A percentile compares a stretch with the other conserved stretches of the same genome.
Conservation (phyloP, 1,140 invertebrate species). For the Aphelenchoides avenae region DNA sequence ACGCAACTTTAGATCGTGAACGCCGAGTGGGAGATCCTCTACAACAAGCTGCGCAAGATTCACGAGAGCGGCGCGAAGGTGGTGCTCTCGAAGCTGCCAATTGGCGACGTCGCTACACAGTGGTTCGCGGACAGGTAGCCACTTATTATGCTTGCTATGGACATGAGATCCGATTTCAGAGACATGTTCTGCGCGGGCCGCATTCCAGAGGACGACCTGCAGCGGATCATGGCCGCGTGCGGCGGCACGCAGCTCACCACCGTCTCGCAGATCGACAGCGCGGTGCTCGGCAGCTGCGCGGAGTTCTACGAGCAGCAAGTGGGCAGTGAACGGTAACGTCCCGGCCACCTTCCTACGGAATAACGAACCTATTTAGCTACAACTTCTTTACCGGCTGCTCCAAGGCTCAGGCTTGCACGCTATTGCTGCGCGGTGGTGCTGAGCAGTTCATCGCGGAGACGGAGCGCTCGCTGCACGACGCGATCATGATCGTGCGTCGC, state of each 20-base stretch:
- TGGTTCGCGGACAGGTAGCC: conserved; percentile 90
- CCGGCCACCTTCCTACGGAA: background rate
- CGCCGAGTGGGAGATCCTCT: conserved; percentile 97
- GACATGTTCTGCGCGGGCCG: conserved; percentile 99
- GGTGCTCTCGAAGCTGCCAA: conserved; percentile 92
- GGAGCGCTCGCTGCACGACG: conserved; percentile 94
- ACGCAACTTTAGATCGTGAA: conserved; percentile 97
- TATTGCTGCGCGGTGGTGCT: conserved; percentile 89
- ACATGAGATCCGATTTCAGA: conserved; percentile 62
- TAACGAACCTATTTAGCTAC: conserved; percentile 64
- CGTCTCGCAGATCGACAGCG: conserved; percentile 73
- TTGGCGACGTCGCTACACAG: conserved; percentile 98
- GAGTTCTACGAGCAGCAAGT: conserved; percentile 90
- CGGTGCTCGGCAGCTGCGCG: conserved; percentile 78
- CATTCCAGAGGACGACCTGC: conserved; percentile 90
- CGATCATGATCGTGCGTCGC: conserved; percentile 97
- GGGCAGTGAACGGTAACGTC: conserved; percentile 78
- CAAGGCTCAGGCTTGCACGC: conserved; percentile 87
- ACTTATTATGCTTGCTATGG: too few species aligned
- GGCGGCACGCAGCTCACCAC: conserved; percentile 87
- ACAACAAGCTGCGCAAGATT: conserved; percentile 89
- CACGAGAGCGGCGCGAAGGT: conserved; percentile 89
- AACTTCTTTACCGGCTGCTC: conserved; percentile 82
- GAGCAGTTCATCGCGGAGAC: conserved; percentile 99
- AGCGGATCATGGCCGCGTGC: conserved; percentile 84